Base-by-base conservation (phyloP, 2,888 invertebrate genomes). In the Acleris emargana region DNA sequence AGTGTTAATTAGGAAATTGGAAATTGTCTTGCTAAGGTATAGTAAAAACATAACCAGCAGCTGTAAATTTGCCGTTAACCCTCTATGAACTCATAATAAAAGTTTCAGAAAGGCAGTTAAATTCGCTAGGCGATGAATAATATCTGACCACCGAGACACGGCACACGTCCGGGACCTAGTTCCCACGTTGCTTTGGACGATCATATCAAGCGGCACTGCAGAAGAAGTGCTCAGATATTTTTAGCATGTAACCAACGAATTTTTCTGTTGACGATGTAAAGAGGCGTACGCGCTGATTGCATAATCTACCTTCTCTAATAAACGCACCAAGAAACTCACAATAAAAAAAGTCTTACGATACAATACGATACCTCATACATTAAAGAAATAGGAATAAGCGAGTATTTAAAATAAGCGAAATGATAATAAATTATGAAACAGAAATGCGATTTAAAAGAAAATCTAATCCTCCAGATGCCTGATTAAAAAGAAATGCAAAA, bases 401-500 rank as follows among this genome's bases (percentile, higher is more conserved):
- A 84, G 78, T 84, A 49, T 59, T 55, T 55, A 59, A 79, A 81
- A 78, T 80, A 88, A 89, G 89, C 89, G 84, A 90, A 88, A 84
- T 86, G 76, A 76, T 70, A 73, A 76, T 76, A 77, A 80, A 75
- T 78, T 67, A 69, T 71, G 74, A 83, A 83, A 84, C 77, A 86
- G 78, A 88, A 87, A 88, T 91, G 91, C 91, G 83, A 80, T 86
- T 76, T 82, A 80, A 83, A 80, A 80, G 83, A 82, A 81, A 82
- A 77, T 70, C 71, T 69, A 69, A 73, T 70, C 71, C 73, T 80
- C 80, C 82, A 78, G 83, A 85, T 83, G 89, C 84, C 90, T 84
- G 82, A 90, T 90, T 86, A 78, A 79, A 85, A 82, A 89, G 84
- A 91, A 91, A 91, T 91, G 91, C 91, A 91, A 84, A 86, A 88